Percentiles rank a stretch among this genome's conserved stretches.
These are phyloP conservation scores for Junonia oenone DNA, from an alignment of 2,888 invertebrate species.

Conservation along the genomic window DNA sequence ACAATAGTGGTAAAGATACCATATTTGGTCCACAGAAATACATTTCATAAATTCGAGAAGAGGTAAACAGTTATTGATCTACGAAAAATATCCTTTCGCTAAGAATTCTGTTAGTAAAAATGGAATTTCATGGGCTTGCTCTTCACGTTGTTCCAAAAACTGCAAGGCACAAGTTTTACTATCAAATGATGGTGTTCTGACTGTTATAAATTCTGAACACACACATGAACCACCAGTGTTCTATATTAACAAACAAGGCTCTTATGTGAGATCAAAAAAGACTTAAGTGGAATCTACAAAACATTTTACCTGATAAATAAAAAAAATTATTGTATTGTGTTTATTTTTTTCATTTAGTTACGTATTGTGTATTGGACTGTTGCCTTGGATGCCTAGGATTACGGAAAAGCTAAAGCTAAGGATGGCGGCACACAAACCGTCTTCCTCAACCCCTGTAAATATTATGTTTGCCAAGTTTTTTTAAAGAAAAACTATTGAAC, in stretches of 20 bases:
- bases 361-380: too few relatives aligned
- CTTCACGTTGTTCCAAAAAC: conserved; percentile 57
- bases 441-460: too few relatives aligned
- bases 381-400: too few relatives aligned
- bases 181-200: conserved; percentile 42
- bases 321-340: neutral
- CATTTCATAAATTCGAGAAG: conserved; percentile 61
- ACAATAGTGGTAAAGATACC: too few relatives aligned
- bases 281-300: neutral
- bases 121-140: conserved; percentile 54
- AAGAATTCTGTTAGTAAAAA: conserved; percentile 48
- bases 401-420: too few relatives aligned
- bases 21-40: conserved; percentile 50
- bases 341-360: neutral
- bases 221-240: conserved; percentile 57
- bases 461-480: too few relatives aligned
- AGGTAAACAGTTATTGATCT: conserved; percentile 54
- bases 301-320: neutral
- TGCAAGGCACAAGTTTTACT: conserved; percentile 55
- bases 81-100: conserved; percentile 55
- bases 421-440: too few relatives aligned
- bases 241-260: conserved; percentile 49
- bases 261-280: conserved; percentile 41
- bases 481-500: too few relatives aligned
- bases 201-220: conserved; percentile 44